phyloP scores from a whole-genome alignment of 2,797 vertebrate species.

The Emys orbicularis region DNA sequence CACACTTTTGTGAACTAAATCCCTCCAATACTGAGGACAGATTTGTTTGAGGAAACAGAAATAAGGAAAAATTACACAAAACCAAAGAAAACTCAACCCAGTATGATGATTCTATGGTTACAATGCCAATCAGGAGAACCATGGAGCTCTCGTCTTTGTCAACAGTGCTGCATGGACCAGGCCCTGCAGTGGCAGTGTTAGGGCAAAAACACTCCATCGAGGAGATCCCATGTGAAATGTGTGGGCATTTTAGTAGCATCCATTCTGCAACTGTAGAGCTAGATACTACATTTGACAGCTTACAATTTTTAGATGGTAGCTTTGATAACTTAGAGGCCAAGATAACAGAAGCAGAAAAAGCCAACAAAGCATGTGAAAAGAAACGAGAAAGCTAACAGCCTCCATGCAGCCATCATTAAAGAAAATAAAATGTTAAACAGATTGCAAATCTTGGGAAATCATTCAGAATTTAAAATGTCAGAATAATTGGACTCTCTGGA shows the following conservation, averaged over 20 bases:
- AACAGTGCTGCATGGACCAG: not conserved
- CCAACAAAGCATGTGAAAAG: not conserved
- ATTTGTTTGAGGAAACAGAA: not conserved
- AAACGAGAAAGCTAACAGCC: not conserved
- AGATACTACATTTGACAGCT: not conserved
- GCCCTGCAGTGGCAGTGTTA: not conserved
- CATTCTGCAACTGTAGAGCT: not conserved
- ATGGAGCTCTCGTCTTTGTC: rapidly evolving
- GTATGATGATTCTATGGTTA: not conserved
- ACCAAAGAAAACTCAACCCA: not conserved
- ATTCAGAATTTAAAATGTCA: not conserved
- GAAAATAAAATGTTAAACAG: not conserved
- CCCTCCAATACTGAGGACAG: not conserved
- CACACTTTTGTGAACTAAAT: not conserved
- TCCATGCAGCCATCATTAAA: not conserved
- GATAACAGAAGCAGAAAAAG: not conserved
- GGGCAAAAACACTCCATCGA: not conserved
- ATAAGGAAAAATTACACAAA: not conserved
- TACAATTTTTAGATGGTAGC: not conserved
- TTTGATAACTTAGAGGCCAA: not conserved
- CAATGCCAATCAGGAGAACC: not conserved
- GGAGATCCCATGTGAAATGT: not conserved
- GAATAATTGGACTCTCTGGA: not conserved
- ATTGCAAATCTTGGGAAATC: not conserved
- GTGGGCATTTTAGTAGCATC: not conserved